These are phyloP conservation scores for Calosoma granatense DNA, from an alignment of 1,140 invertebrate species.

Conservation along the genomic window DNA sequence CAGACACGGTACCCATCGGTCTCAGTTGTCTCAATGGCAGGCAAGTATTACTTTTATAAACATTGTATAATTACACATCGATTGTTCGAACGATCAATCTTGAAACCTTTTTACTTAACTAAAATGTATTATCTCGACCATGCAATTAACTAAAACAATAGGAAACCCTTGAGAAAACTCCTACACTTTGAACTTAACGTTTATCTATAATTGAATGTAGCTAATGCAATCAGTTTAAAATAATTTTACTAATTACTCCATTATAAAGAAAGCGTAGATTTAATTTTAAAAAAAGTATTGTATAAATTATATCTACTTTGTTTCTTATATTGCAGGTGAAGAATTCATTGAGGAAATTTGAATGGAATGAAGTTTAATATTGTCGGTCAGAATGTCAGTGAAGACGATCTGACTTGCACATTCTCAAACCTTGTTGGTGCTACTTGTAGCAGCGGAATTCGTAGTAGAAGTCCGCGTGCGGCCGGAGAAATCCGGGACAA, in stretches of 20 bases:
- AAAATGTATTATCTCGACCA: too few species aligned
- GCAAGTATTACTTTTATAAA: conserved; percentile 27
- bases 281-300: background rate
- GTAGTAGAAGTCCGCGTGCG: background rate
- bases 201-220: background rate
- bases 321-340: conserved; percentile 21
- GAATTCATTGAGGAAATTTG: conserved; percentile 3
- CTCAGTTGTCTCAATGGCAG: conserved; percentile 56
- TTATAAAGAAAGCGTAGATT: background rate
- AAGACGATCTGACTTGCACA: too few species aligned
- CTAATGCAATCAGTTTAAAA: background rate
- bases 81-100: background rate
- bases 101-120: too few species aligned
- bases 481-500: background rate
- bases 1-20: conserved; percentile 44
- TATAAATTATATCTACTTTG: conserved; percentile 11
- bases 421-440: conserved; percentile 6
- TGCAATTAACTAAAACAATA: too few species aligned
- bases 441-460: background rate
- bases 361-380: too few species aligned
- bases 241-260: background rate
- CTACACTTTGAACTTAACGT: too few species aligned
- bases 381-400: too few species aligned
- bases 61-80: background rate
- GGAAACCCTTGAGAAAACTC: too few species aligned